Percentiles rank a stretch among this genome's conserved stretches.
Evolutionary conservation across 2,797 vertebrate species (phyloP).

Genomic region (Lagodon rhomboides): DNA sequence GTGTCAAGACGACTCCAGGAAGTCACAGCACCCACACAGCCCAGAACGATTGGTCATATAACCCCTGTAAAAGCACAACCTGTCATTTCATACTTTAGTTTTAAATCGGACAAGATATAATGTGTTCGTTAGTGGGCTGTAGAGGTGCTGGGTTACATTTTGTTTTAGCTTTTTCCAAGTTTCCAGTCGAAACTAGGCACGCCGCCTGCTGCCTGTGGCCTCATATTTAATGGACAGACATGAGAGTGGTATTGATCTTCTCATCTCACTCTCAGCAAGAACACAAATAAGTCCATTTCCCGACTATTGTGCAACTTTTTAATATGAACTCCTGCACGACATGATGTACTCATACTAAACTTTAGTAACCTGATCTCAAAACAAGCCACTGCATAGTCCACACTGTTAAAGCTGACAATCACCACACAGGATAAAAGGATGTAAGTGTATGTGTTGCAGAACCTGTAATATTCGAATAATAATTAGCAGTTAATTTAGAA

Average conservation of each 20-base stretch:
- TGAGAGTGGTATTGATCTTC: not conserved
- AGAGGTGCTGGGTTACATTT: not conserved
- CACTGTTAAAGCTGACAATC: slow-evolving; percentile 18
- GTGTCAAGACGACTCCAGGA: not conserved
- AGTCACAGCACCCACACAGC: not conserved
- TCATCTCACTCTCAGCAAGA: not conserved
- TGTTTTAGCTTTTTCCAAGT: not conserved
- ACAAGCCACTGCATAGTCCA: slow-evolving; percentile 29
- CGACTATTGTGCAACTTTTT: slow-evolving; percentile 16
- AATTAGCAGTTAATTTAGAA: not conserved
- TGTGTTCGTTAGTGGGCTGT: not conserved
- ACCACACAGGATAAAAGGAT: slow-evolving; percentile 7
- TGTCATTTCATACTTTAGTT: not conserved
- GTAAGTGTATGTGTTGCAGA: not conserved
- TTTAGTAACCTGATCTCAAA: slow-evolving; percentile 34
- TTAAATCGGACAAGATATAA: not conserved
- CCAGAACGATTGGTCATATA: not conserved
- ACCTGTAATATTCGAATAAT: slow-evolving; percentile 1
- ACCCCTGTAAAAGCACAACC: not conserved
- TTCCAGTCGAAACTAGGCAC: not conserved
- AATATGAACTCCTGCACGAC: slow-evolving; percentile 8
- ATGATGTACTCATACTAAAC: slow-evolving; percentile 4
- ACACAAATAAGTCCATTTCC: not conserved
- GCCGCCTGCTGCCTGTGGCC: not conserved
- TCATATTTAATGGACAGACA: not conserved